Evolutionary conservation across 2,797 vertebrate genomes (phyloP).

Genomic region (Myripristis jacobus): DNA sequence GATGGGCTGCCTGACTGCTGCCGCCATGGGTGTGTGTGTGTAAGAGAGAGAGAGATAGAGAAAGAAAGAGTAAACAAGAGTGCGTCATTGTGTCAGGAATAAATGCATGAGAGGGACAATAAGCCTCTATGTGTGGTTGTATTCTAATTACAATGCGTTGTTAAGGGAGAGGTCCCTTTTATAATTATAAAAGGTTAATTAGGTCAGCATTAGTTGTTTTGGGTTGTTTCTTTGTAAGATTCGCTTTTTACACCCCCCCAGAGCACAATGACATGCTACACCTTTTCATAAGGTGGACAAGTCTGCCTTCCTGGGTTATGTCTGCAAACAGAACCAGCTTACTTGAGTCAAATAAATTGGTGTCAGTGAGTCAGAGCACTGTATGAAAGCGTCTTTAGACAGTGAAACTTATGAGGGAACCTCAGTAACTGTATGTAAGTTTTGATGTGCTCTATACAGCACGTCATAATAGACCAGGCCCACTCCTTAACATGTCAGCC

Average conservation of each 20-base stretch:
- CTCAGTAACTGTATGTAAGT: slow-evolving; percentile 48
- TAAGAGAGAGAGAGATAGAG: slow-evolving; percentile 5
- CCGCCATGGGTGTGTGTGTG: slow-evolving; percentile 52
- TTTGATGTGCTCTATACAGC: slow-evolving; percentile 56
- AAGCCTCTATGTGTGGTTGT: neutral
- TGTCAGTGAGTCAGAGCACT: slow-evolving; percentile 50
- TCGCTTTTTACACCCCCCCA: slow-evolving; percentile 24
- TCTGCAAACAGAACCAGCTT: slow-evolving; percentile 50
- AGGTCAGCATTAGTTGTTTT: neutral
- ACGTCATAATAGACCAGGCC: slow-evolving; percentile 55
- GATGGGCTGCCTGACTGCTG: slow-evolving; percentile 53
- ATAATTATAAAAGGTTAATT: slow-evolving; percentile 16
- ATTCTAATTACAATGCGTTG: slow-evolving; percentile 57
- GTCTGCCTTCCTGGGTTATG: slow-evolving; percentile 58
- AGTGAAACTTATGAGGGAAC: slow-evolving; percentile 33
- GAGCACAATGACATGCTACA: slow-evolving; percentile 25
- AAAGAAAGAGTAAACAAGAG: neutral
- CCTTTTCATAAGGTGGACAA: slow-evolving; percentile 41
- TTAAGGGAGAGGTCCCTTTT: slow-evolving; percentile 12
- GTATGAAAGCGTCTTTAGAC: slow-evolving; percentile 28
- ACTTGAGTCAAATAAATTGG: slow-evolving; percentile 35
- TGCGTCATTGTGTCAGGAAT: slow-evolving; percentile 45
- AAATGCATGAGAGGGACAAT: slow-evolving; percentile 18
- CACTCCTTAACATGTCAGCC: slow-evolving; percentile 41
- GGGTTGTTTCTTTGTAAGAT: slow-evolving; percentile 13